Evolutionary conservation across 2,113 vertebrate genomes (phyloP).

Genomic region (Physeter macrocephalus): DNA sequence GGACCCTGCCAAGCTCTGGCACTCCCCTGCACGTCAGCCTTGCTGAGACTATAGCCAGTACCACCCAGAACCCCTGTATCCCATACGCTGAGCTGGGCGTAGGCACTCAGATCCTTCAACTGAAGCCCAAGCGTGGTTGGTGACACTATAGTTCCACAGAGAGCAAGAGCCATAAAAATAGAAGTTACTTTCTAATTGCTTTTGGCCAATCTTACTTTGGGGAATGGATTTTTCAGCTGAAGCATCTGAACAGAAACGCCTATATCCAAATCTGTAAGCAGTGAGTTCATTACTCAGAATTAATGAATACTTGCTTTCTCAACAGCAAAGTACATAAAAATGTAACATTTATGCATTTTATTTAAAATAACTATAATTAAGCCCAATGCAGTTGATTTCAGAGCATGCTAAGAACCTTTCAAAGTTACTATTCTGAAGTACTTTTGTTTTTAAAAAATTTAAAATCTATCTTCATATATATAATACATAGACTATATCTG

Average conservation of each 20-base stretch:
- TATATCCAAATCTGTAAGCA: background rate
- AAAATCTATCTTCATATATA: background rate
- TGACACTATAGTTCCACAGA: background rate
- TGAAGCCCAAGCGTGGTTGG: background rate
- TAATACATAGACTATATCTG: background rate
- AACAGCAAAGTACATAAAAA: slow-evolving; percentile 30
- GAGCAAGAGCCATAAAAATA: background rate
- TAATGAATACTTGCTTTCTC: background rate
- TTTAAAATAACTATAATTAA: background rate
- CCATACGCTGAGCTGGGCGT: background rate
- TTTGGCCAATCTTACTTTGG: background rate
- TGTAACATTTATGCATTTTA: background rate
- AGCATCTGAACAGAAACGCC: background rate
- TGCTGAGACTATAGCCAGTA: background rate
- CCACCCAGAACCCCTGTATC: background rate
- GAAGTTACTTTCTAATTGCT: background rate
- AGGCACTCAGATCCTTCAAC: background rate
- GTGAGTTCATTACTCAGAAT: background rate
- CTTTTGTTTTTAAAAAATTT: background rate
- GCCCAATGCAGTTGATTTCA: background rate
- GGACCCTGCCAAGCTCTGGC: background rate
- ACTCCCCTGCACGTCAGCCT: background rate
- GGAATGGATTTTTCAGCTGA: background rate
- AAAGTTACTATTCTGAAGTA: background rate
- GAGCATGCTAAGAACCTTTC: background rate